Evolutionary conservation across 2,113 vertebrate species (phyloP).

Genomic region (Carassius gibelio): DNA sequence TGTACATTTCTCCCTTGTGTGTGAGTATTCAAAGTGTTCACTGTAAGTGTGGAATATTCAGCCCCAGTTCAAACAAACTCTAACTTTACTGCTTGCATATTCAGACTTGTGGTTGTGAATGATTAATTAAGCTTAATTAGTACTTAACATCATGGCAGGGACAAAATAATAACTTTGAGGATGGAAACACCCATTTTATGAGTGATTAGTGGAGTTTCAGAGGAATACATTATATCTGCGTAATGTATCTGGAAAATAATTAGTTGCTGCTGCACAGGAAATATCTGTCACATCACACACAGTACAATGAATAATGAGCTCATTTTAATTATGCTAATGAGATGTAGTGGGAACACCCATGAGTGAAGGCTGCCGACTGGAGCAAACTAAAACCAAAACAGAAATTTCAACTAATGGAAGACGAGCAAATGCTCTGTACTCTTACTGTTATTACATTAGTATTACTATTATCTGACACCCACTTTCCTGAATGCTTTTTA

Average conservation of each 20-base stretch:
- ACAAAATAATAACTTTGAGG: constrained; percentile 52
- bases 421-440: neutral
- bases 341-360: constrained; percentile 48
- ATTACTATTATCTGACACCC: neutral
- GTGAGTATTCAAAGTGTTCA: constrained; percentile 34
- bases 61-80: neutral
- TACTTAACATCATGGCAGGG: constrained; percentile 53
- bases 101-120: constrained; percentile 27
- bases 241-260: constrained; percentile 65
- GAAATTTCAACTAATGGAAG: too few relatives aligned
- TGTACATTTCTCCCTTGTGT: constrained; percentile 8
- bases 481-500: neutral
- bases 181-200: constrained; percentile 51
- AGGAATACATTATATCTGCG: constrained; percentile 56
- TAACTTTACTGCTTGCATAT: neutral
- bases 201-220: constrained; percentile 61
- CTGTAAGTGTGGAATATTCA: neutral
- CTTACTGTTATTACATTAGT: neutral
- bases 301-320: constrained; percentile 69
- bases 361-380: constrained; percentile 14
- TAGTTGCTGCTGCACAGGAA: constrained; percentile 55
- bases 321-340: constrained; percentile 67
- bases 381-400: neutral
- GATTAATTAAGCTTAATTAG: constrained; percentile 58
- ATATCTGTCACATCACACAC: constrained; percentile 62